A percentile compares a stretch with the other conserved stretches of the same genome.
phyloP scores from a whole-genome alignment of 2,797 vertebrate species.

The Sebastes umbrosus region DNA sequence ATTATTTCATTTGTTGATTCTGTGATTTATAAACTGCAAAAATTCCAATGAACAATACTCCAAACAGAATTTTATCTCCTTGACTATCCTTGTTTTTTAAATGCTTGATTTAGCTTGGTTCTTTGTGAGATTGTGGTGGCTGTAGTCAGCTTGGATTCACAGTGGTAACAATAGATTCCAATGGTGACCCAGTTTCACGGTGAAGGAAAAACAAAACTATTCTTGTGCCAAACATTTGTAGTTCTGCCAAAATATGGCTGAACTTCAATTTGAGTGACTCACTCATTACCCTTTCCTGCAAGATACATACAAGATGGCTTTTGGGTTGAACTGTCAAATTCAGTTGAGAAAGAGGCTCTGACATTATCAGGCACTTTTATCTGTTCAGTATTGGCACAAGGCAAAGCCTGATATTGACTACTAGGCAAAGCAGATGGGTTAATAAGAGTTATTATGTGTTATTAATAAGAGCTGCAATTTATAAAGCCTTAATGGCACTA shows the following conservation, averaged over 20 bases:
- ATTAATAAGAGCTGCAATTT: neutral
- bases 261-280: neutral
- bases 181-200: slow-evolving; percentile 17
- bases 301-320: neutral
- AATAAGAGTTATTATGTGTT: neutral
- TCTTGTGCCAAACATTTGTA: neutral
- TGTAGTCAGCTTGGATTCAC: neutral
- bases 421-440: neutral
- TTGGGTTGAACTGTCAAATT: neutral
- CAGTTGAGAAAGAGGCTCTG: neutral
- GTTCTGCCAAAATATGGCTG: neutral
- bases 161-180: slow-evolving; percentile 2
- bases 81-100: neutral
- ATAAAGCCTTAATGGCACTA: neutral
- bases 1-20: neutral
- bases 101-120: neutral
- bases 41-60: neutral
- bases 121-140: neutral
- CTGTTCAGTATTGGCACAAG: neutral
- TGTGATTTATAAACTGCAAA: neutral
- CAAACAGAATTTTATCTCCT: neutral
- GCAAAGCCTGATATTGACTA: neutral
- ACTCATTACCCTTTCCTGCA: neutral
- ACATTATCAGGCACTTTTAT: neutral
- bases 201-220: slow-evolving; percentile 24